Conservation (phyloP, 2,113 vertebrate genomes). For the Balaeniceps rex region DNA sequence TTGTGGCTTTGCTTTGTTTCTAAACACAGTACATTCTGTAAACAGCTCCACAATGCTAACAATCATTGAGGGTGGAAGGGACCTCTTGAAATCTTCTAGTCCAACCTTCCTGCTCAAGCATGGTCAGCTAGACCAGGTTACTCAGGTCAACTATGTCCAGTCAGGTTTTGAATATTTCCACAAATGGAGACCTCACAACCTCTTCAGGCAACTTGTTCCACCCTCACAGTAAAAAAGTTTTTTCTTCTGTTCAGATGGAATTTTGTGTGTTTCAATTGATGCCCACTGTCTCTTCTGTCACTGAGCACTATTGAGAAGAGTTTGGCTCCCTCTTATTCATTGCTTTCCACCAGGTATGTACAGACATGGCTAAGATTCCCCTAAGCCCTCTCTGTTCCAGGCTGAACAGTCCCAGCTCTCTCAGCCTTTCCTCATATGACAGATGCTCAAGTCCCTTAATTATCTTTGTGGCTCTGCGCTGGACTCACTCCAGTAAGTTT, state of each 20-base stretch:
- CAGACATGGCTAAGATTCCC: neutral
- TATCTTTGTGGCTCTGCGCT: neutral
- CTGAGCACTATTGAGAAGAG: neutral
- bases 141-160: rapidly evolving
- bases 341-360: neutral
- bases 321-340: neutral
- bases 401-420: neutral
- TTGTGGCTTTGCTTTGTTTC: neutral
- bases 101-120: neutral
- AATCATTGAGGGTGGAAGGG: neutral
- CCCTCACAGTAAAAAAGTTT: neutral
- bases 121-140: neutral
- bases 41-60: neutral
- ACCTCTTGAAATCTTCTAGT: neutral
- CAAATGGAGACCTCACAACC: neutral
- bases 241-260: neutral
- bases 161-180: neutral
- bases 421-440: neutral
- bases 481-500: neutral
- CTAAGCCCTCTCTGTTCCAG: neutral
- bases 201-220: neutral
- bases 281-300: neutral
- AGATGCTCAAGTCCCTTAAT: neutral
- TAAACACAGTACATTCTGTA: neutral
- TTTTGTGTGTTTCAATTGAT: neutral